phyloP scores from a whole-genome alignment of 2,888 invertebrate species.

The Tillus elongatus region DNA sequence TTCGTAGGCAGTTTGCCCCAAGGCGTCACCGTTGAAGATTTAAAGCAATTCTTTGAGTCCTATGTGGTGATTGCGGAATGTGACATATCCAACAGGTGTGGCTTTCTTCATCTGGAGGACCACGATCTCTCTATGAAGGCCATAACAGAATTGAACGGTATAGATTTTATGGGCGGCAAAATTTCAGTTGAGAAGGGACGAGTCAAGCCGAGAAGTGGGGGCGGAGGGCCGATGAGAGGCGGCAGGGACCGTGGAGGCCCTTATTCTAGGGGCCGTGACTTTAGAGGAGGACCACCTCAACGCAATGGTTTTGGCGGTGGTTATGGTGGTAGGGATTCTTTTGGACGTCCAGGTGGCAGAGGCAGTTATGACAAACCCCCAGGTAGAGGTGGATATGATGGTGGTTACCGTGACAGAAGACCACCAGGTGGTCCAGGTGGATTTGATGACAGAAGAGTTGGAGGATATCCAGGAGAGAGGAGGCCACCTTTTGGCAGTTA shows the following conservation, averaged over 20 bases:
- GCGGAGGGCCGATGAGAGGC: conserved; percentile 47
- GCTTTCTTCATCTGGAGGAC: conserved; percentile 85
- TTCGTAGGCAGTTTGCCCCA: conserved; percentile 89
- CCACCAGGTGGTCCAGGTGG: conserved; percentile 19
- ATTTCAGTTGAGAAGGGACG: conserved; percentile 79
- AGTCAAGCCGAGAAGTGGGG: conserved; percentile 60
- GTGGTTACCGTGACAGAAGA: conserved; percentile 26
- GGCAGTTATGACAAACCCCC: conserved; percentile 13
- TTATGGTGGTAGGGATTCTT: conserved; percentile 22
- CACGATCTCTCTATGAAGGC: conserved; percentile 74
- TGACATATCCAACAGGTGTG: conserved; percentile 90
- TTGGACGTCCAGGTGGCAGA: conserved; percentile 20
- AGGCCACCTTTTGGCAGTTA: too few species aligned
- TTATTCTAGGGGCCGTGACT: conserved; percentile 33
- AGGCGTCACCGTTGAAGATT: conserved; percentile 73
- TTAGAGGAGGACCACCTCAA: conserved; percentile 24
- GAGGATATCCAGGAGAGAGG: too few species aligned
- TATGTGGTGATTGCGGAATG: conserved; percentile 87
- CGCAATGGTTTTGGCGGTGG: conserved; percentile 19
- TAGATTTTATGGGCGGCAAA: conserved; percentile 71
- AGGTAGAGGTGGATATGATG: conserved; percentile 18
- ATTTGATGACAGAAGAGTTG: too few species aligned
- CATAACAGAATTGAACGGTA: conserved; percentile 69
- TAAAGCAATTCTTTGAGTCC: conserved; percentile 72
- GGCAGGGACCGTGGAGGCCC: conserved; percentile 42